phyloP scores from a whole-genome alignment of 2,888 invertebrate species.

The Ormyrus nitidulus region DNA sequence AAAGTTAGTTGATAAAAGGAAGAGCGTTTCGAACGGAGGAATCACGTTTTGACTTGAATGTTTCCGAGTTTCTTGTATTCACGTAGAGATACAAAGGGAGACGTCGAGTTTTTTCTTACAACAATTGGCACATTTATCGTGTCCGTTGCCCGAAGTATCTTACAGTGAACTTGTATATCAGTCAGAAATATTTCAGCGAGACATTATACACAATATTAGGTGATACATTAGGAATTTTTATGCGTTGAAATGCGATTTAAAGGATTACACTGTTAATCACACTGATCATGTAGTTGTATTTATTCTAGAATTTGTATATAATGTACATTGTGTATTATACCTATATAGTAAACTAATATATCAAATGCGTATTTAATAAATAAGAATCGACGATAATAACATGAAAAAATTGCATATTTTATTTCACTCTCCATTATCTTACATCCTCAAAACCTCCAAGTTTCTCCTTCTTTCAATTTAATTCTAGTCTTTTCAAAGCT shows the following conservation, averaged over 20 bases:
- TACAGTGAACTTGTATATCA: slow-evolving; percentile 19
- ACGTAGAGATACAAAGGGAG: neutral
- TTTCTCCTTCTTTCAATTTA: no score
- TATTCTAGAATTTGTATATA: slow-evolving; percentile 72
- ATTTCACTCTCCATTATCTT: slow-evolving; percentile 15
- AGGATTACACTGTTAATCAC: slow-evolving; percentile 38
- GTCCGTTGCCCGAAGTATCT: slow-evolving; percentile 8
- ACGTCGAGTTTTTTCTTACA: neutral
- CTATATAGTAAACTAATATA: slow-evolving; percentile 69
- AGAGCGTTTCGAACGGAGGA: neutral
- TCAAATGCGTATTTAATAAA: slow-evolving; percentile 72
- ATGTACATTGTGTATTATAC: slow-evolving; percentile 74
- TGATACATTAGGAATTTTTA: slow-evolving; percentile 26
- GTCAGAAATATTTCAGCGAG: slow-evolving; percentile 8
- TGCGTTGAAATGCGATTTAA: slow-evolving; percentile 31
- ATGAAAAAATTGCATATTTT: slow-evolving; percentile 37
- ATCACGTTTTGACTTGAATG: neutral
- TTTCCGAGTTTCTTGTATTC: neutral
- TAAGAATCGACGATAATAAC: slow-evolving; percentile 59
- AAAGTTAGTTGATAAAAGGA: slow-evolving; percentile 27
- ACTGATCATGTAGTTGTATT: slow-evolving; percentile 62
- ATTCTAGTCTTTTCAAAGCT: no score
- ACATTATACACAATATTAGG: slow-evolving; percentile 14
- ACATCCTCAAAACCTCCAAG: neutral
- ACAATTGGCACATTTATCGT: neutral